Percentiles rank a stretch among this genome's conserved stretches.
Evolutionary conservation across 2,113 vertebrate genomes (phyloP).

Genomic region (Trogon melanurus): DNA sequence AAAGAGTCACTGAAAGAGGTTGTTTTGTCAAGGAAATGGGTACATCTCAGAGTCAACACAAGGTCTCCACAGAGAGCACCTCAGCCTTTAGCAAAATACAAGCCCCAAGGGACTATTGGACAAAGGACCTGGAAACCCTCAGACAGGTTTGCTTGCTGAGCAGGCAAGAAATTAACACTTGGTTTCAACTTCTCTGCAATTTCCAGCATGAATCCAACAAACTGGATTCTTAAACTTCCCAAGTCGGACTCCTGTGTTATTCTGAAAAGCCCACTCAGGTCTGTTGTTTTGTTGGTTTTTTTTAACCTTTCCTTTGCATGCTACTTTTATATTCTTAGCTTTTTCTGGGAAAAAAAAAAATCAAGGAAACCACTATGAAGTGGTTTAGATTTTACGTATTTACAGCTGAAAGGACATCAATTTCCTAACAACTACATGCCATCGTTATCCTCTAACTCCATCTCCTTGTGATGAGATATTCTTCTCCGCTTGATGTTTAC

Average conservation of each 20-base stretch:
- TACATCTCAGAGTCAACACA: background rate
- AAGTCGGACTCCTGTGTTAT: background rate
- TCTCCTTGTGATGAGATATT: background rate
- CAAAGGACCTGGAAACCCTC: background rate
- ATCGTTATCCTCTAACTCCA: background rate
- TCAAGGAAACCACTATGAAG: background rate
- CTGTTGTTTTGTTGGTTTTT: no score
- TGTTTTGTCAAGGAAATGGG: background rate
- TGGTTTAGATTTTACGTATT: background rate
- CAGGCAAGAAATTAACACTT: background rate
- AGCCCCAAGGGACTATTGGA: background rate
- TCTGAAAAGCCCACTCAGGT: background rate
- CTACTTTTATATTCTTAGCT: background rate
- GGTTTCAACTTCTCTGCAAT: background rate
- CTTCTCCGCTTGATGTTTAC: background rate
- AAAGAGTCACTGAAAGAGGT: background rate
- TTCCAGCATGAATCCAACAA: background rate
- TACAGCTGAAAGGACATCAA: background rate
- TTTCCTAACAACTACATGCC: background rate
- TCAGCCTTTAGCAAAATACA: background rate
- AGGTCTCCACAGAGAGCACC: background rate
- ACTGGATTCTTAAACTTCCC: background rate
- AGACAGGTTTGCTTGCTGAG: background rate
- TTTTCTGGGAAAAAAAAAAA: background rate
- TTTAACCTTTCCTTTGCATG: background rate